Base-by-base conservation (phyloP, 2,888 invertebrate species). In the Morpho helenor region DNA sequence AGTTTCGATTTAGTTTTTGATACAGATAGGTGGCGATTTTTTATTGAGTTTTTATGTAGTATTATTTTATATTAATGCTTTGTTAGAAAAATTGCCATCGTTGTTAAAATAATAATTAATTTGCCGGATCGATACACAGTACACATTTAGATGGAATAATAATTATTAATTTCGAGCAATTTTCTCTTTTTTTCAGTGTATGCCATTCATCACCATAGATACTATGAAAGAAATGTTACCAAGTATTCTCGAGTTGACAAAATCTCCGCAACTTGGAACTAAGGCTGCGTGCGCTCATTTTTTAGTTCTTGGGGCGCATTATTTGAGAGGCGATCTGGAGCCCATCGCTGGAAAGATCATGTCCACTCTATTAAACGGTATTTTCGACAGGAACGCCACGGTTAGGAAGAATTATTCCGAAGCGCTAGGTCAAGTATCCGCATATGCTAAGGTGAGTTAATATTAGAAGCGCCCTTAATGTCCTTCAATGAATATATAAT, bases 351-450 rank as follows among this genome's bases (percentile, higher is more conserved):
- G 92, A 7, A 93, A 93, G 74, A 90, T 93, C 49, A 84, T 93
- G 79, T 78, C 83, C 0, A 82, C 69, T 8, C 82, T 97, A 56
- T 90, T 97, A 45, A 93, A 94, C 67, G 97, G 97, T 0, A 89
- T 97, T 16, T 94, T 94, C 50, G 98, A 98, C 81, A 93, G 97
- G 60, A 98, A 97, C 76, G 89, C 94, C 0, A 95, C 95, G 0
- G 94, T 98, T 0, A 92, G 97, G 70, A 97, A 96, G 84, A 95
- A 95, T 65, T 96, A 95, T 77, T 96, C 97, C 0, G 92, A 93
- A 57, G 95, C 97, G 16, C 93, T 98, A 62, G 98, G 98, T 0
- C 95, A 97, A 74, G 91, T 98, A 6, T 94, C 96, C 7, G 94
- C 94, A 10, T 92, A 93, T 61, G 97, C 97, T 43, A 98, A 97